Percentiles rank a stretch among this genome's conserved stretches.
These are phyloP conservation scores for Mellilla xanthometata DNA, from an alignment of 2,888 invertebrate species.

Conservation along the genomic window DNA sequence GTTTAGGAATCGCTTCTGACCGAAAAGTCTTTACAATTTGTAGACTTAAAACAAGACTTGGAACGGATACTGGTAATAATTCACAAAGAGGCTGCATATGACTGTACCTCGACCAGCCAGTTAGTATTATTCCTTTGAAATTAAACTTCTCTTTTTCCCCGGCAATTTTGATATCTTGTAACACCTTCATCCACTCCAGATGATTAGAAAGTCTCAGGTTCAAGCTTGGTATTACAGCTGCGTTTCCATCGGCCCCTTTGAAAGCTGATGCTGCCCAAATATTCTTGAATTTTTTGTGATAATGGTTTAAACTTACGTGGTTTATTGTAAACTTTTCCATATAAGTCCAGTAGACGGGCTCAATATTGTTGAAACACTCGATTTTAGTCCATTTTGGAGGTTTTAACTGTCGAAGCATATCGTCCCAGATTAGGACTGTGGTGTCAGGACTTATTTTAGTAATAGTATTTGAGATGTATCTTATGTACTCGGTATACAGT, in stretches of 20 bases:
- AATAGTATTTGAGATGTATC: constrained; percentile 73
- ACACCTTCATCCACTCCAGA: constrained; percentile 85
- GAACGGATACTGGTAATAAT: constrained; percentile 83
- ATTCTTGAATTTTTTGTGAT: constrained; percentile 78
- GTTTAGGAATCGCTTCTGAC: constrained; percentile 28
- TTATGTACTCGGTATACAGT: constrained; percentile 85
- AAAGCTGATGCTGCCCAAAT: constrained; percentile 93
- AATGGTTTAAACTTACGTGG: constrained; percentile 48
- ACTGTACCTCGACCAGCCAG: constrained; percentile 88
- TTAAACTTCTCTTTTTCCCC: constrained; percentile 40
- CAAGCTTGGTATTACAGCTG: constrained; percentile 78
- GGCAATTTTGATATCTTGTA: constrained; percentile 72
- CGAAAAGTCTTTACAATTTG: constrained; percentile 65
- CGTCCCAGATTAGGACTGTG: constrained; percentile 90
- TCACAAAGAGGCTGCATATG: constrained; percentile 86
- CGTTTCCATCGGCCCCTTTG: constrained; percentile 87
- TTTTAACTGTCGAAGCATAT: constrained; percentile 86
- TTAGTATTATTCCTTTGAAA: constrained; percentile 86
- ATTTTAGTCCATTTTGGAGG: constrained; percentile 66
- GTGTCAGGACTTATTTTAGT: constrained; percentile 72
- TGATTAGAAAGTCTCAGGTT: constrained; percentile 87
- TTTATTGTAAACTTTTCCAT: constrained; percentile 45
- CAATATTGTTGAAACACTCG: constrained; percentile 73
- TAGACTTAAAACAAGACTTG: constrained; percentile 84
- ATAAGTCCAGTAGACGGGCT: constrained; percentile 89